Conservation (phyloP, 2,113 vertebrate species). For the Mustelus asterias region DNA sequence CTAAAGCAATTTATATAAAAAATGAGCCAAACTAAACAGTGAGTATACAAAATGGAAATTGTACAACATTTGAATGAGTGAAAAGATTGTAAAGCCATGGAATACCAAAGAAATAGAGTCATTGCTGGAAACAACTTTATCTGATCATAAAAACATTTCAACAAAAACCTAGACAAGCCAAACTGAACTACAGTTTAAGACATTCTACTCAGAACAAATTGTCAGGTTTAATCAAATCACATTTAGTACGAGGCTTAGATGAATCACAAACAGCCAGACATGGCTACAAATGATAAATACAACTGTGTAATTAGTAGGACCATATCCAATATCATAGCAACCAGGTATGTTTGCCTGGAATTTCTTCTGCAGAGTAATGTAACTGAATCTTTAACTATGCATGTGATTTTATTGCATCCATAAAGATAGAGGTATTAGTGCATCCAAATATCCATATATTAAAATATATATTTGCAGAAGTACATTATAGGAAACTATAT, state of each 20-base stretch:
- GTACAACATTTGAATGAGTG: constrained; percentile 13
- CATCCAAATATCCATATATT: not conserved
- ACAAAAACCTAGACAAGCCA: constrained; percentile 13
- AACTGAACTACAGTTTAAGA: not conserved
- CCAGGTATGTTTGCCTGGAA: not conserved
- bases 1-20: not conserved
- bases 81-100: not conserved
- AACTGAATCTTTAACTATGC: not conserved
- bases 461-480: not conserved
- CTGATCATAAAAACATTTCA: constrained; percentile 35
- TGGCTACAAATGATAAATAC: not conserved
- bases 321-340: not conserved
- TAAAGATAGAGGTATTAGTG: not conserved
- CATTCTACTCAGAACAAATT: constrained; percentile 19
- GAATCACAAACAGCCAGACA: not conserved
- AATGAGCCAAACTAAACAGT: constrained; percentile 22
- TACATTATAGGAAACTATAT: not conserved
- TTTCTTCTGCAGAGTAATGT: not conserved
- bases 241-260: not conserved
- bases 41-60: constrained; percentile 9
- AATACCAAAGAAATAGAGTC: constrained; percentile 25
- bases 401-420: not conserved
- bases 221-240: constrained; percentile 31
- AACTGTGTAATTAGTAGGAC: not conserved
- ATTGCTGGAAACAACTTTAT: constrained; percentile 35